These are phyloP conservation scores for Pseudonaja textilis DNA, from an alignment of 2,113 vertebrate genomes.

Conservation along the genomic window DNA sequence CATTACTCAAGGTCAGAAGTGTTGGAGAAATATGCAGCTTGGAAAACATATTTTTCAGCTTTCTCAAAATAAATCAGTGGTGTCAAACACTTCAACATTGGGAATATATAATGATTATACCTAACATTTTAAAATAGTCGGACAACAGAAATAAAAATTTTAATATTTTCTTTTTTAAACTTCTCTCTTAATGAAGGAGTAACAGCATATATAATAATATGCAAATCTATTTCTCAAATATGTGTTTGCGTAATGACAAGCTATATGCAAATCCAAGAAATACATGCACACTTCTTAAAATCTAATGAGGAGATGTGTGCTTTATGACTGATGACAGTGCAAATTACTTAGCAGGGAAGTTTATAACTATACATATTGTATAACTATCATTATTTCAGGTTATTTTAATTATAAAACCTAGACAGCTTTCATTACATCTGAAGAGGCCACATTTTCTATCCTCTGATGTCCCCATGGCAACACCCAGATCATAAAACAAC, in stretches of 20 bases:
- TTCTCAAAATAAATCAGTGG: conserved; percentile 53
- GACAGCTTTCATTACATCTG: background rate
- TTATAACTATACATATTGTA: background rate
- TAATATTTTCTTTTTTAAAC: background rate
- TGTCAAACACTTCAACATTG: conserved; percentile 31
- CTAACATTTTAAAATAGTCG: conserved; percentile 12
- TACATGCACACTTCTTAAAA: background rate
- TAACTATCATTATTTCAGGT: background rate
- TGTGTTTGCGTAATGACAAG: background rate
- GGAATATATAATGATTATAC: conserved; percentile 34
- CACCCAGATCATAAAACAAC: background rate
- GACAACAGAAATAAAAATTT: background rate
- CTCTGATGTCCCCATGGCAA: background rate
- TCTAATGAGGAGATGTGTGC: background rate
- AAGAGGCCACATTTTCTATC: background rate
- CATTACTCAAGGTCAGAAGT: conserved; percentile 25
- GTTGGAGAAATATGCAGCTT: conserved; percentile 15
- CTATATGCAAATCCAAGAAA: background rate
- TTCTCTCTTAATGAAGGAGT: background rate
- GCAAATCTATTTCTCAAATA: background rate
- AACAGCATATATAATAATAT: background rate
- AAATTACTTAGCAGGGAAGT: background rate
- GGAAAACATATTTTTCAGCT: conserved; percentile 48
- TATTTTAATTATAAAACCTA: conserved; percentile 13
- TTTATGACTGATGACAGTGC: background rate